Evolutionary conservation across 1,140 invertebrate species (phyloP).

Genomic region (Lordiphosa collinella): DNA sequence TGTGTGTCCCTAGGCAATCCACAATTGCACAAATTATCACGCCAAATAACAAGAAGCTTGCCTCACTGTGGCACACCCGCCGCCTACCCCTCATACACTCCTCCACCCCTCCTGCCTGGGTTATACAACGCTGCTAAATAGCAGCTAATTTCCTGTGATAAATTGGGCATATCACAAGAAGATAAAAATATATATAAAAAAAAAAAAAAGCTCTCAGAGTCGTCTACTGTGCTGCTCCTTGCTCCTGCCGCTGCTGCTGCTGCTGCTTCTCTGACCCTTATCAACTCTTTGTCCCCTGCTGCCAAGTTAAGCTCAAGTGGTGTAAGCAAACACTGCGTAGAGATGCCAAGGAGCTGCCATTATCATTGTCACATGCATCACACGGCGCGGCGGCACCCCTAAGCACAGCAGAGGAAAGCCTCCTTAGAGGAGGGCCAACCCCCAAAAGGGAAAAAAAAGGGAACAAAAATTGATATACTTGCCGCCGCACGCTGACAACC

Average conservation of each 20-base stretch:
- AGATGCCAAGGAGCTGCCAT: slow-evolving; percentile 8
- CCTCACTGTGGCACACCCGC: slow-evolving; percentile 38
- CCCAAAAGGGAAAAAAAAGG: no score
- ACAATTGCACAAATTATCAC: slow-evolving; percentile 78
- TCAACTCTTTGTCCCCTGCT: slow-evolving; percentile 38
- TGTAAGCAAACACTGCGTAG: slow-evolving; percentile 66
- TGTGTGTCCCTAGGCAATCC: slow-evolving; percentile 34
- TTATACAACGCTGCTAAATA: slow-evolving; percentile 74
- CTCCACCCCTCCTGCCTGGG: slow-evolving; percentile 12
- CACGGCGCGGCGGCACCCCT: slow-evolving; percentile 3
- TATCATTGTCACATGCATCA: slow-evolving; percentile 56
- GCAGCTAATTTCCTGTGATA: slow-evolving; percentile 78
- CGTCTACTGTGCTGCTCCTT: slow-evolving; percentile 10
- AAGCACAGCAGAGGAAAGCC: slow-evolving; percentile 1
- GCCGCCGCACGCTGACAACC: slow-evolving; percentile 41
- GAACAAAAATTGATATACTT: slow-evolving; percentile 43
- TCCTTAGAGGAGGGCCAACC: slow-evolving; percentile 3
- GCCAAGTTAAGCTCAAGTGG: slow-evolving; percentile 66
- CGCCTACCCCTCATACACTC: slow-evolving; percentile 7
- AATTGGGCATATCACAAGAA: slow-evolving; percentile 70
- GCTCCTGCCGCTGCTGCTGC: background rate
- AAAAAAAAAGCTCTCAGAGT: slow-evolving; percentile 45
- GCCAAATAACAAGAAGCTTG: slow-evolving; percentile 70
- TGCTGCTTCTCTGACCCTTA: slow-evolving; percentile 43
- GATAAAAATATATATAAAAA: slow-evolving; percentile 7